Conservation (phyloP, 2,797 vertebrate genomes). For the Merluccius polli region DNA sequence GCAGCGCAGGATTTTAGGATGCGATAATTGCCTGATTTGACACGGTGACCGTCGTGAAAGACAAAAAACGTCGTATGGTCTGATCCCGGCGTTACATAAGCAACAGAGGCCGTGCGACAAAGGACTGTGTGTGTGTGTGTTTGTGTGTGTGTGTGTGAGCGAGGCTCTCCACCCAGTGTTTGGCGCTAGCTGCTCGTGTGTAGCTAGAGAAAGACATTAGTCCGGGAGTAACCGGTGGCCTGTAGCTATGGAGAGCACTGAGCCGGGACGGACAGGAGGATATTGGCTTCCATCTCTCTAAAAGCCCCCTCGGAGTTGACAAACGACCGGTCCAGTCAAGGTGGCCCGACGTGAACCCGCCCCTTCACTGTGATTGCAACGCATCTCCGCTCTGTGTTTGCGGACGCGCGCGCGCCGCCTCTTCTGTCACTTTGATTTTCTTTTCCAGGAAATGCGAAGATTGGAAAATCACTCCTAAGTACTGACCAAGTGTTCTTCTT, state of each 20-base stretch:
- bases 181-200: conserved; percentile 33
- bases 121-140: background rate
- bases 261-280: conserved; percentile 67
- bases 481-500: conserved; percentile 21
- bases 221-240: conserved; percentile 71
- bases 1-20: too few relatives aligned
- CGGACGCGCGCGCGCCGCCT: conserved; percentile 30
- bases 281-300: conserved; percentile 66
- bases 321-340: conserved; percentile 66
- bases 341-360: conserved; percentile 65
- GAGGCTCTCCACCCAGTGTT: conserved; percentile 6
- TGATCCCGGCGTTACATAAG: too few relatives aligned
- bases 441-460: conserved; percentile 58
- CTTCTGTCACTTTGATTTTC: conserved; percentile 39
- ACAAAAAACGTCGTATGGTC: too few relatives aligned
- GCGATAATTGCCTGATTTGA: too few relatives aligned
- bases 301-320: conserved; percentile 61
- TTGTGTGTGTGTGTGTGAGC: conserved; percentile 13
- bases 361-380: conserved; percentile 44
- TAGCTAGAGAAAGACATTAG: conserved; percentile 65
- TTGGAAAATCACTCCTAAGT: conserved; percentile 19
- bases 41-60: too few relatives aligned
- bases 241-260: conserved; percentile 64
- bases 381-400: conserved; percentile 50
- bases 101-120: too few relatives aligned